A percentile compares a stretch with the other conserved stretches of the same genome.
Evolutionary conservation across 2,797 vertebrate species (phyloP).

Genomic region (Anomalospiza imberbis): DNA sequence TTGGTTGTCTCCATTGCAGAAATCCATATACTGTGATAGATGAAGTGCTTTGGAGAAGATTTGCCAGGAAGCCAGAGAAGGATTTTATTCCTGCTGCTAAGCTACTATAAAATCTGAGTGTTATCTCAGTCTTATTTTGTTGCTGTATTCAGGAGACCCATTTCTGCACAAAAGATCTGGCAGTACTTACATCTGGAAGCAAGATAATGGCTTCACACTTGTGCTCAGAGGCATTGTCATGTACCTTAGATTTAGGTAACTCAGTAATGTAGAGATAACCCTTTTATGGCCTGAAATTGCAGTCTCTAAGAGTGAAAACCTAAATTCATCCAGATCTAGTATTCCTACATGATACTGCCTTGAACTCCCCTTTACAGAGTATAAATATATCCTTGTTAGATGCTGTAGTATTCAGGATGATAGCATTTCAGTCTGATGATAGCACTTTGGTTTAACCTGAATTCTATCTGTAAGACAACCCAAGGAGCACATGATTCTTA

Average conservation of each 20-base stretch:
- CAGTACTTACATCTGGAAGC: neutral
- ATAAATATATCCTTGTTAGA: neutral
- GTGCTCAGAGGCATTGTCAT: neutral
- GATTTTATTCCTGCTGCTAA: neutral
- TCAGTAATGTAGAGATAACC: neutral
- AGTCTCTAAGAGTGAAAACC: neutral
- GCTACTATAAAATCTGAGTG: neutral
- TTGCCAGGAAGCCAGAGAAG: neutral
- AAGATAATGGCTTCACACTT: neutral
- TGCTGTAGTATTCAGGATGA: neutral
- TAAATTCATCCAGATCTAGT: neutral
- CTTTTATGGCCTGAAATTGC: neutral
- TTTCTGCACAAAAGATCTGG: neutral
- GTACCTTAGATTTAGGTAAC: neutral
- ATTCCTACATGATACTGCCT: neutral
- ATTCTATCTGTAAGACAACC: neutral
- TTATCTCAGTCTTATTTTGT: neutral
- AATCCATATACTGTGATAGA: neutral
- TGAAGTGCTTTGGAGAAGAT: neutral
- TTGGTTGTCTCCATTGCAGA: neutral
- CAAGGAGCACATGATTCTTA: neutral
- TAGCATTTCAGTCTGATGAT: neutral
- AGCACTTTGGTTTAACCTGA: neutral
- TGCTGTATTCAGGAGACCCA: neutral
- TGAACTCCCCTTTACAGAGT: neutral